Evolutionary conservation across 2,888 invertebrate genomes (phyloP).

Genomic region (Nomada fabriciana): DNA sequence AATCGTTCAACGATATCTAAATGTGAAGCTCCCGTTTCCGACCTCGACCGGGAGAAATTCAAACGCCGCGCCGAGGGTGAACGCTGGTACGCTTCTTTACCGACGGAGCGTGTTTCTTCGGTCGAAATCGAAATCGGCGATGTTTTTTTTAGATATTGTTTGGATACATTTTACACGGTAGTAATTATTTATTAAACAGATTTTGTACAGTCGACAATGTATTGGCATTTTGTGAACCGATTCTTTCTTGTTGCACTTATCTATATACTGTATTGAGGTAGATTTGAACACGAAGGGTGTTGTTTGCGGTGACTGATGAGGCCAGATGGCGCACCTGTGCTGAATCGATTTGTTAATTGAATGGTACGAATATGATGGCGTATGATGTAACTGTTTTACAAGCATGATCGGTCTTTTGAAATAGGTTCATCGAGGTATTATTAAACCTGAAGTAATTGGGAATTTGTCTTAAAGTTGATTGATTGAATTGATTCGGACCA

Average conservation of each 20-base stretch:
- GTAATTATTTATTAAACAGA: neutral
- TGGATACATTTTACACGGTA: neutral
- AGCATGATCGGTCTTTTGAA: too few relatives aligned
- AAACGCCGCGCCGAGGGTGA: neutral
- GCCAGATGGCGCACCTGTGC: neutral
- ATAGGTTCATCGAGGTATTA: too few relatives aligned
- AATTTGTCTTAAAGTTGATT: neutral
- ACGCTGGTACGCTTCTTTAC: neutral
- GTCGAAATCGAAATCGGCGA: neutral
- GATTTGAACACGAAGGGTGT: neutral
- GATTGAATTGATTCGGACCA: too few relatives aligned
- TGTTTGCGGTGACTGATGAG: constrained; percentile 10
- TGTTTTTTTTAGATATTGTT: neutral
- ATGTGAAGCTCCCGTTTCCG: neutral
- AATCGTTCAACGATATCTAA: constrained; percentile 29
- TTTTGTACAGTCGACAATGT: neutral
- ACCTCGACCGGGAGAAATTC: constrained; percentile 11
- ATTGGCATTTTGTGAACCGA: too few relatives aligned
- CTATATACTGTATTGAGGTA: too few relatives aligned
- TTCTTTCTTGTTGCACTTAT: too few relatives aligned
- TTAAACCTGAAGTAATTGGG: neutral
- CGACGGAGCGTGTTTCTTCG: constrained; percentile 2
- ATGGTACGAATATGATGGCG: neutral
- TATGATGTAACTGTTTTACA: neutral
- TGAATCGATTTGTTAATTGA: neutral